phyloP scores from a whole-genome alignment of 2,888 invertebrate species.

The Heterodera filipjevi region DNA sequence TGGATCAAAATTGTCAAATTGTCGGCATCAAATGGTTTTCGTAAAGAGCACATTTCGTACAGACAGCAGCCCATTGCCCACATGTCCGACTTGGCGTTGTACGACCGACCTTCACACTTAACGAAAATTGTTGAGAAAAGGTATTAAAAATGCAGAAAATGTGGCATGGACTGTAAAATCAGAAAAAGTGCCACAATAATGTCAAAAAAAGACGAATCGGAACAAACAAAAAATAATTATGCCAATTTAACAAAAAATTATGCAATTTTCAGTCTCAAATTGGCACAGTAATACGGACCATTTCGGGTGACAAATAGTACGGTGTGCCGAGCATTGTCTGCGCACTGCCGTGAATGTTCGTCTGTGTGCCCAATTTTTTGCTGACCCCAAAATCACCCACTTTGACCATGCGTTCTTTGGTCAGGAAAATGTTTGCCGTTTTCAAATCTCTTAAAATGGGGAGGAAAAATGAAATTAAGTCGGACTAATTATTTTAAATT shows the following conservation, averaged over 20 bases:
- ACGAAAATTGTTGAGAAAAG: conserved; percentile 39
- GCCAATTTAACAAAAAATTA: no score
- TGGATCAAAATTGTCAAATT: conserved; percentile 77
- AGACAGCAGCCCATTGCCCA: conserved; percentile 81
- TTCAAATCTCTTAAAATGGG: conserved; percentile 76
- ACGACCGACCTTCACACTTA: conserved; percentile 78
- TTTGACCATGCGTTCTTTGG: conserved; percentile 69
- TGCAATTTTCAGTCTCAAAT: no score
- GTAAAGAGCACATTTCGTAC: conserved; percentile 77
- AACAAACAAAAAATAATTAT: not conserved
- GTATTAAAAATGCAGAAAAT: not conserved
- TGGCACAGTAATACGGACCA: conserved; percentile 41
- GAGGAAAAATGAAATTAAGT: no score
- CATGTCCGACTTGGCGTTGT: conserved; percentile 79
- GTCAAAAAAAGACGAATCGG: not conserved
- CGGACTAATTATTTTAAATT: no score
- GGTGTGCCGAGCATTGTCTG: conserved; percentile 70
- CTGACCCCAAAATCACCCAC: conserved; percentile 80
- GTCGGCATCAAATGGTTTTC: conserved; percentile 77
- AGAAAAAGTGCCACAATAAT: no score
- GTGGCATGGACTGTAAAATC: no score
- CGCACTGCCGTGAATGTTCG: conserved; percentile 66
- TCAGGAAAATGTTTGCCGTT: conserved; percentile 78
- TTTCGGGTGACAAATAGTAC: conserved; percentile 69
- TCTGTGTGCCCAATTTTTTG: conserved; percentile 75